Conservation (phyloP, 2,797 vertebrate genomes). For the Ptychobarbus kaznakovi region DNA sequence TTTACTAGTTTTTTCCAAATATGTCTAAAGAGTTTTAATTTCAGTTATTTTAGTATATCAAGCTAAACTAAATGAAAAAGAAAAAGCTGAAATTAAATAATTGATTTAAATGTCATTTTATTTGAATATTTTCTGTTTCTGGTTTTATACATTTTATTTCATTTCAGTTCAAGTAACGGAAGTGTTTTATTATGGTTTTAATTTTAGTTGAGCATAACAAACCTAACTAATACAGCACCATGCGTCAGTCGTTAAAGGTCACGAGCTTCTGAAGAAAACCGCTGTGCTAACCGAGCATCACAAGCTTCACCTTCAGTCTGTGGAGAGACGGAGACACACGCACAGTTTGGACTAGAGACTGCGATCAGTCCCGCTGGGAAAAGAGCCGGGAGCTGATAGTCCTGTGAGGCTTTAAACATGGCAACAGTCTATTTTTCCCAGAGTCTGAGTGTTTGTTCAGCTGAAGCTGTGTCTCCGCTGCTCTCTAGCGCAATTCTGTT, state of each 20-base stretch:
- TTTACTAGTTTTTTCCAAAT: not conserved
- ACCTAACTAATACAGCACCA: not conserved
- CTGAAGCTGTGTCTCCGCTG: slow-evolving; percentile 6
- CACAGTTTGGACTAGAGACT: not conserved
- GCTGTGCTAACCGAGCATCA: not conserved
- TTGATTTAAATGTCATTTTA: too few species aligned
- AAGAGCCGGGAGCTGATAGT: not conserved
- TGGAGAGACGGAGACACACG: not conserved
- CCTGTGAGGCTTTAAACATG: slow-evolving; percentile 16
- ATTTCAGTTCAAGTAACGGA: not conserved
- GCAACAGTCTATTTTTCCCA: slow-evolving; percentile 29
- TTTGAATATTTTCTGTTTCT: too few species aligned
- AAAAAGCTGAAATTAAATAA: not conserved
- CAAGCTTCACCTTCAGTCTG: not conserved
- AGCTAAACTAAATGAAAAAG: not conserved
- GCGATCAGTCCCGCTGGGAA: not conserved
- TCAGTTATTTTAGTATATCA: not conserved
- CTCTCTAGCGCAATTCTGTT: not conserved
- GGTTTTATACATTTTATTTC: not conserved
- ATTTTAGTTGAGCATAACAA: too few species aligned
- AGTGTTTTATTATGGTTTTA: not conserved
- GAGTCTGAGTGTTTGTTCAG: slow-evolving; percentile 38
- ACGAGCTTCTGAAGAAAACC: not conserved
- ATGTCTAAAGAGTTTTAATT: not conserved
- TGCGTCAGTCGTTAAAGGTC: not conserved